phyloP scores from a whole-genome alignment of 2,113 vertebrate genomes.

The Mesitornis unicolor region DNA sequence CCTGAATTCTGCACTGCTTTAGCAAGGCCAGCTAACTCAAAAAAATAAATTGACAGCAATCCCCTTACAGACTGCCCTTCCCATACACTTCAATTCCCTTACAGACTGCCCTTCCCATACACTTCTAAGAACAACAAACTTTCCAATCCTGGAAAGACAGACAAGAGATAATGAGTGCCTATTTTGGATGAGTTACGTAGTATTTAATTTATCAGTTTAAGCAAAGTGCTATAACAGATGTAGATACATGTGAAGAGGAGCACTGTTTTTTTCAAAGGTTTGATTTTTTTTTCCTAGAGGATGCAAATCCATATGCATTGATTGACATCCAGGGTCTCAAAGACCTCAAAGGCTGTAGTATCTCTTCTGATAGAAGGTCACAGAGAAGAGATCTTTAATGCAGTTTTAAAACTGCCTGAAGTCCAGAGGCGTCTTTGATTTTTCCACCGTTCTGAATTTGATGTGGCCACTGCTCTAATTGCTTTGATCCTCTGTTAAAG shows the following conservation, averaged over 20 bases:
- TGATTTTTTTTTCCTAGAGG: background rate
- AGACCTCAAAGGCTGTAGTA: background rate
- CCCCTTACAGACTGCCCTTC: background rate
- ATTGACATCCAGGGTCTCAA: background rate
- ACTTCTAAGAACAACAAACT: background rate
- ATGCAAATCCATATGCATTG: background rate
- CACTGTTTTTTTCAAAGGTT: background rate
- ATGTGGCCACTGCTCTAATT: background rate
- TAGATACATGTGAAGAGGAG: background rate
- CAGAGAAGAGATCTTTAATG: background rate
- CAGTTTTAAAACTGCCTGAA: background rate
- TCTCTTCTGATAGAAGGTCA: background rate
- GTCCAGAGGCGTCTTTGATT: background rate
- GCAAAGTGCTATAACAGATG: background rate
- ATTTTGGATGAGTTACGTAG: background rate
- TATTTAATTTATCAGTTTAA: background rate
- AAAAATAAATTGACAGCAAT: background rate
- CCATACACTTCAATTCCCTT: background rate
- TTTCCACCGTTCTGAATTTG: background rate
- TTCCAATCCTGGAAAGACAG: background rate
- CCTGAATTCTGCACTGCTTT: background rate
- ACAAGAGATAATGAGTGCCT: background rate
- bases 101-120: background rate
- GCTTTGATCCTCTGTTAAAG: constrained; percentile 5
- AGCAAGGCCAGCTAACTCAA: background rate